A percentile compares a stretch with the other conserved stretches of the same genome.
phyloP scores from a whole-genome alignment of 2,797 vertebrate species.

The Enteromius paludinosus region DNA sequence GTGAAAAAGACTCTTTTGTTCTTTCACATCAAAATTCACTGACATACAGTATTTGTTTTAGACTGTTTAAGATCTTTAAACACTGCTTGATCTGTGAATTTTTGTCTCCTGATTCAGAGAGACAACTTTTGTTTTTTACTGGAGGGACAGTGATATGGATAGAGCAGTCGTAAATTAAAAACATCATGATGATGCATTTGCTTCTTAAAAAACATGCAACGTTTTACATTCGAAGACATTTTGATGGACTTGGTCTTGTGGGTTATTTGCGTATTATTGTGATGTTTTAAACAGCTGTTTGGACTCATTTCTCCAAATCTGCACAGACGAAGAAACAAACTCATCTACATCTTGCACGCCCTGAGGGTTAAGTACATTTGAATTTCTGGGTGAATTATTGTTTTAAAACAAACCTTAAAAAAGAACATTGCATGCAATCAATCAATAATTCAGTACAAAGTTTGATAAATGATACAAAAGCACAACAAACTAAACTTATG shows the following conservation, averaged over 20 bases:
- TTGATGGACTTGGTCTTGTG: neutral
- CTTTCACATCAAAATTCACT: neutral
- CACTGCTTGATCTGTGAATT: neutral
- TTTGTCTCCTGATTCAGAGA: neutral
- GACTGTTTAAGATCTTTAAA: neutral
- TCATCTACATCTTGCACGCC: neutral
- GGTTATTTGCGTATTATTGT: neutral
- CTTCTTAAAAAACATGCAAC: neutral
- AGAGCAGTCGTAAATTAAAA: neutral
- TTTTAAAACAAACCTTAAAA: neutral
- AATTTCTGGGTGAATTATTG: neutral
- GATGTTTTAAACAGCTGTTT: neutral
- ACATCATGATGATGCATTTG: neutral
- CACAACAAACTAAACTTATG: conserved; percentile 3
- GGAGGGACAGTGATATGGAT: neutral
- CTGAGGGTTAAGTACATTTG: neutral
- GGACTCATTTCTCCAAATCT: neutral
- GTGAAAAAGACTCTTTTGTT: neutral
- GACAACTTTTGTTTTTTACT: neutral
- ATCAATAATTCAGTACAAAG: conserved; percentile 9
- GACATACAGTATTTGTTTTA: neutral
- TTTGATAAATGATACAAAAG: conserved; percentile 26
- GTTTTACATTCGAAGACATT: neutral
- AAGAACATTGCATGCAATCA: neutral
- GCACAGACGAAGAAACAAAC: neutral